A percentile compares a stretch with the other conserved stretches of the same genome.
Evolutionary conservation across 1,140 invertebrate species (phyloP).

Genomic region (Lysiphlebus fabarum): DNA sequence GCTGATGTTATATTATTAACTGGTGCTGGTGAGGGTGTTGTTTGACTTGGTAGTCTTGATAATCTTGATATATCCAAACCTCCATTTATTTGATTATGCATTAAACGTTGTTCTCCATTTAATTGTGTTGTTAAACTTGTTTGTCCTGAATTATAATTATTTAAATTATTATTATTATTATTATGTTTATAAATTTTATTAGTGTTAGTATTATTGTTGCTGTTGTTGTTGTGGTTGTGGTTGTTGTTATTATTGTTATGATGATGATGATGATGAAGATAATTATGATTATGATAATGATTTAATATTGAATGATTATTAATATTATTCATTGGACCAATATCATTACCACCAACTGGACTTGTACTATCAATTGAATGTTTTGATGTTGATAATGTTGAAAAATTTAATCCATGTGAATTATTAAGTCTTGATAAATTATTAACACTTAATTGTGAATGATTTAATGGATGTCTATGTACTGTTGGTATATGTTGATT

Average conservation of each 20-base stretch:
- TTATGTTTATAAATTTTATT: conserved; percentile 5
- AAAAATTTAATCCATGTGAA: conserved; percentile 65
- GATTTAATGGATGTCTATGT: conserved; percentile 44
- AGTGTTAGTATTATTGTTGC: conserved; percentile 16
- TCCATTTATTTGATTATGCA: conserved; percentile 41
- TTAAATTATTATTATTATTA: conserved; percentile 22
- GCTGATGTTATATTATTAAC: conserved; percentile 17
- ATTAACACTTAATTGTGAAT: conserved; percentile 51
- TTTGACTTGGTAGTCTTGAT: conserved; percentile 45
- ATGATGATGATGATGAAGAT: conserved; percentile 25
- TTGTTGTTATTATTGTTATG: conserved; percentile 27
- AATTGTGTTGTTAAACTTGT: conserved; percentile 13
- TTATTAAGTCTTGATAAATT: conserved; percentile 49
- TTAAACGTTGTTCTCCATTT: no score
- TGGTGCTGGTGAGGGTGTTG: conserved; percentile 48
- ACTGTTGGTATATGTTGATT: conserved; percentile 38
- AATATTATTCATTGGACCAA: conserved; percentile 25
- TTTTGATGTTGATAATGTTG: conserved; percentile 66
- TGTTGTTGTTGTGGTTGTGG: conserved; percentile 28
- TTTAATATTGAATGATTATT: conserved; percentile 19
- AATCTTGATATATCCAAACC: conserved; percentile 57
- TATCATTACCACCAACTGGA: conserved; percentile 32
- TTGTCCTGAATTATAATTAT: conserved; percentile 39
- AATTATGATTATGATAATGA: conserved; percentile 27
- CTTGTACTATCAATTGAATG: conserved; percentile 68